Percentiles rank a stretch among this genome's conserved stretches.
These are phyloP conservation scores for Drosophila dunni DNA, from an alignment of 1,140 invertebrate genomes.

Conservation along the genomic window DNA sequence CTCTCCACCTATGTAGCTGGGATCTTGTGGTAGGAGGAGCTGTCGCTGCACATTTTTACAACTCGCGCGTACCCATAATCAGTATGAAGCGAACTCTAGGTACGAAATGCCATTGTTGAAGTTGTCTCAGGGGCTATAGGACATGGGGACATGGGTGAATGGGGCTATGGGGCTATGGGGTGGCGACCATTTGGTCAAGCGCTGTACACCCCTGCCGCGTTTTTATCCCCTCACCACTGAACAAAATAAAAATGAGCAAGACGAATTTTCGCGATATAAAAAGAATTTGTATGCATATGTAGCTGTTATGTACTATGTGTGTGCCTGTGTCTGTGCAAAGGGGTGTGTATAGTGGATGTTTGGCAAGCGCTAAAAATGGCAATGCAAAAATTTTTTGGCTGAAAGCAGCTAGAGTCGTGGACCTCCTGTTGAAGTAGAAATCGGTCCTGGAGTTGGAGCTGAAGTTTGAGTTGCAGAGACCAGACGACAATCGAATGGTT, in stretches of 20 bases:
- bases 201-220: slow-evolving; percentile 32
- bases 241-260: slow-evolving; percentile 67
- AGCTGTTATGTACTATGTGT: background rate
- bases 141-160: no score
- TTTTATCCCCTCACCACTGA: background rate
- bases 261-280: slow-evolving; percentile 77
- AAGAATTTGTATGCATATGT: slow-evolving; percentile 46
- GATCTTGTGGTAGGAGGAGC: slow-evolving; percentile 10
- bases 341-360: slow-evolving; percentile 11
- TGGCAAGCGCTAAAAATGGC: slow-evolving; percentile 74
- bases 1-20: background rate
- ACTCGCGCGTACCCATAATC: slow-evolving; percentile 77
- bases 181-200: slow-evolving; percentile 82
- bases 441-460: no score
- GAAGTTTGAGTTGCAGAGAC: slow-evolving; percentile 16
- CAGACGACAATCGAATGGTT: slow-evolving; percentile 74
- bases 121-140: slow-evolving; percentile 63
- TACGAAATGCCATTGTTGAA: slow-evolving; percentile 42
- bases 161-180: slow-evolving; percentile 69
- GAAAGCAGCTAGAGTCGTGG: slow-evolving; percentile 42
- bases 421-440: slow-evolving; percentile 1
- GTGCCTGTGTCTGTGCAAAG: background rate
- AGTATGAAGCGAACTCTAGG: slow-evolving; percentile 32
- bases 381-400: slow-evolving; percentile 68
- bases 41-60: slow-evolving; percentile 73